Evolutionary conservation across 2,797 vertebrate species (phyloP), one percentile per base, ranked within the genome.

Genomic region (Parotocinclus haroldoi): DNA sequence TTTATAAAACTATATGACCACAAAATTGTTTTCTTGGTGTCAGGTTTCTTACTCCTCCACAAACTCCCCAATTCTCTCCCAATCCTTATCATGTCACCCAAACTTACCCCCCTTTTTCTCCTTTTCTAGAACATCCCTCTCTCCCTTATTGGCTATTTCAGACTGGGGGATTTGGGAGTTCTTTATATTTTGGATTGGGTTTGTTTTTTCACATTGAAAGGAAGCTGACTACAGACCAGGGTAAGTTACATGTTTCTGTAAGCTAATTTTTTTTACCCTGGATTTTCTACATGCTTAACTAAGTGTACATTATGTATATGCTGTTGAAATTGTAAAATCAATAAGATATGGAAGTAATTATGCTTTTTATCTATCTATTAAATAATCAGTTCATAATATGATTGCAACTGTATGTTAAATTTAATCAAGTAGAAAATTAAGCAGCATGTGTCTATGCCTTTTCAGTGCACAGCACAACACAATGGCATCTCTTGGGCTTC

Each of bases 401-500:
- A 10, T 16, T 64, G 14, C n/a, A 17, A 39, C 18, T 63, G 1
- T 18, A n/a, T 13, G 10, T 42, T 42, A 42, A 42, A 42, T 42
- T 3, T 42, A 42, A 42, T 8, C 40, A 42, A 4, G 40, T 8
- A 7, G 27, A 27, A 9, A 42, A 1, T 42, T 42, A 27, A 52
- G 56, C 6, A 55, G 16, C 10, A n/a, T 17, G 44, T 52, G 18
- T 17, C 13, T 50, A 14, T 50, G n/a, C 37, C 52, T 42, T 66
- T 14, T 37, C n/a, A 45, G 45, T 62, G 17, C 54, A 63, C 44
- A 57, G 58, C 42, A 57, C 53, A 57, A 19, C 19, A 68, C 4
- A 11, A 78, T 78, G 76, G 54, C 65, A 46, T 53, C 38, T 45
- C 57, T 63, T 46, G 49, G 52, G 50, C 27, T 77, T 59, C 45